phyloP scores from a whole-genome alignment of 2,888 invertebrate species.

The Cancer borealis region DNA sequence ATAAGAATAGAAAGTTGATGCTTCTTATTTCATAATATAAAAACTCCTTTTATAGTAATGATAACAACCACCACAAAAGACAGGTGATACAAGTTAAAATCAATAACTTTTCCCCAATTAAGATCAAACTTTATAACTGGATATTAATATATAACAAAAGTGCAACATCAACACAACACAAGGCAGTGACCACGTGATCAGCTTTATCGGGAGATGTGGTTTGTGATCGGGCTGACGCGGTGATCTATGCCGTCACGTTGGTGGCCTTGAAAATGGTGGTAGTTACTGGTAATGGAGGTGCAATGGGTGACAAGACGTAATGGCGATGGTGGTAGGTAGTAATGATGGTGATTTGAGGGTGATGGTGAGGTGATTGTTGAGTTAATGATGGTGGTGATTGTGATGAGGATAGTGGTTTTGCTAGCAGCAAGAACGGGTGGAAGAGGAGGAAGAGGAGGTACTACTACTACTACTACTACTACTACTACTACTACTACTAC shows the following conservation, averaged over 20 bases:
- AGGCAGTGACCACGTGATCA: neutral
- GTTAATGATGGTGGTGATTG: neutral
- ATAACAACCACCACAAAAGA: no score
- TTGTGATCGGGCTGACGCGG: neutral
- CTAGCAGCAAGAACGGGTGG: neutral
- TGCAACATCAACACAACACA: no score
- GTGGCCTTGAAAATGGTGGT: neutral
- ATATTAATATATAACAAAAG: no score
- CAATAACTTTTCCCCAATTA: no score
- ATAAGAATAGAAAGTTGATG: no score
- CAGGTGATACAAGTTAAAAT: no score
- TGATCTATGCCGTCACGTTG: neutral
- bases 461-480: no score
- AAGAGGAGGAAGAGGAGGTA: no score
- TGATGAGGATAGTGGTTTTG: neutral
- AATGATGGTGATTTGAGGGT: neutral
- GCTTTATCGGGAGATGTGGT: neutral
- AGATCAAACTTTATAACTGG: no score
- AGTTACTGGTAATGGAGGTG: neutral
- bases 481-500: no score
- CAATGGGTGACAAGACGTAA: neutral
- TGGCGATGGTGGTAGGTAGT: neutral
- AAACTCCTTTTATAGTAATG: no score
- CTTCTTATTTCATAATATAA: no score
- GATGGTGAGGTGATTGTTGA: neutral